phyloP scores from a whole-genome alignment of 1,140 invertebrate species.

The Cardiocondyla obscurior region DNA sequence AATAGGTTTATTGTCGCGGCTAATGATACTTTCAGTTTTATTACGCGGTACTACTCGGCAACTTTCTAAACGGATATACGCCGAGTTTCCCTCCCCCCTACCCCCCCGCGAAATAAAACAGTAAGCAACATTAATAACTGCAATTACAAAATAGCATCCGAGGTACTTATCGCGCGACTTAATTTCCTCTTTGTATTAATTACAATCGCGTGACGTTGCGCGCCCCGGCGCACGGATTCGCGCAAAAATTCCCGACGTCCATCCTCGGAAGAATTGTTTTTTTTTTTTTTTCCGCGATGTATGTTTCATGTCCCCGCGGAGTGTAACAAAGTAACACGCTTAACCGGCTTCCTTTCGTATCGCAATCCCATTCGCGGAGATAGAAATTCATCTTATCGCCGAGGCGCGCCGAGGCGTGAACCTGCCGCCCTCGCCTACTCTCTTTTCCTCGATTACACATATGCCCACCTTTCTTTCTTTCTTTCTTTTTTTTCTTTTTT shows the following conservation, averaged over 20 bases:
- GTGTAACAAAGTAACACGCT: neutral
- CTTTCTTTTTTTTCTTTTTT: no score
- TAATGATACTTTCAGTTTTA: constrained; percentile 60
- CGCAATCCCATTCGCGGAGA: neutral
- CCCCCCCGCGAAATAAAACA: constrained; percentile 54
- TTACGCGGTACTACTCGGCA: constrained; percentile 31
- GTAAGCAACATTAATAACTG: constrained; percentile 50
- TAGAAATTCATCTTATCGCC: constrained; percentile 31
- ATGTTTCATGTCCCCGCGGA: neutral
- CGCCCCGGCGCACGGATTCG: no score
- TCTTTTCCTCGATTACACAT: constrained; percentile 28
- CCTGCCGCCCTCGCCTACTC: constrained; percentile 8
- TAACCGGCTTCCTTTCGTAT: constrained; percentile 1
- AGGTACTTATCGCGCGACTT: neutral
- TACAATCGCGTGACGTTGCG: no score
- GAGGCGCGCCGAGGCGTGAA: neutral
- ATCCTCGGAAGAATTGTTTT: neutral
- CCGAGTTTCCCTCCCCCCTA: no score
- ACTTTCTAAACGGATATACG: constrained; percentile 55
- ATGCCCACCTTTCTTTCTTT: constrained; percentile 28
- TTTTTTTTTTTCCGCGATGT: neutral
- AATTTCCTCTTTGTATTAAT: no score
- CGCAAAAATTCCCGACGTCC: no score
- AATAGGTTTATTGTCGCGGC: constrained; percentile 53
- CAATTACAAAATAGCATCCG: constrained; percentile 3